Percentiles rank a stretch among this genome's conserved stretches.
Conservation (phyloP, 2,888 invertebrate species). For the Trachelus tabidus region DNA sequence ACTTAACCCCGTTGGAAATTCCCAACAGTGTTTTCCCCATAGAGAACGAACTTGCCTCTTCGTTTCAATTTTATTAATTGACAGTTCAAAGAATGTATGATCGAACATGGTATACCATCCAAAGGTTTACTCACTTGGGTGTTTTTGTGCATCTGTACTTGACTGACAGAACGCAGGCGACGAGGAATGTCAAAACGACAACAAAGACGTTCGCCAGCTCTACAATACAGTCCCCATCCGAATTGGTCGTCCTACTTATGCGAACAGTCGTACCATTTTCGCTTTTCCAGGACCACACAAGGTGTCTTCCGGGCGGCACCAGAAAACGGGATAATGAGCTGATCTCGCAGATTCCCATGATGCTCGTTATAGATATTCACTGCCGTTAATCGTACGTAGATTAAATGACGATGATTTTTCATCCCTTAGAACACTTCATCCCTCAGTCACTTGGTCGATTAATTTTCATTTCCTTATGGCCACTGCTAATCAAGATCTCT, state of each 20-base stretch:
- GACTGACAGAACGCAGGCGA: slow-evolving; percentile 28
- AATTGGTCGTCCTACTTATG: slow-evolving; percentile 30
- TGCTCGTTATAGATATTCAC: neutral
- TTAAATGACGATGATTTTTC: neutral
- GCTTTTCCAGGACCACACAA: slow-evolving; percentile 36
- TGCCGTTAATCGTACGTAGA: neutral
- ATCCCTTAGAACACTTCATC: neutral
- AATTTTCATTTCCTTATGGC: neutral
- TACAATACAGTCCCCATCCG: slow-evolving; percentile 37
- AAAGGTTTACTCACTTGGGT: slow-evolving; percentile 30
- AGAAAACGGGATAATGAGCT: neutral
- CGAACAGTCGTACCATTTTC: slow-evolving; percentile 41
- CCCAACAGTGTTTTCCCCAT: neutral
- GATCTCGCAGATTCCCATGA: neutral
- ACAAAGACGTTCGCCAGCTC: slow-evolving; percentile 40
- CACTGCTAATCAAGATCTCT: neutral
- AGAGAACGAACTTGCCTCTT: neutral
- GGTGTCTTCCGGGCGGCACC: neutral
- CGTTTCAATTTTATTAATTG: neutral
- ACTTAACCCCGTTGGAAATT: neutral
- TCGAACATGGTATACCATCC: neutral
- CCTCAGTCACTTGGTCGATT: neutral
- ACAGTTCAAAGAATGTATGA: neutral
- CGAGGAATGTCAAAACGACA: slow-evolving; percentile 27
- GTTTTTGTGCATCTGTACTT: slow-evolving; percentile 33